Percentiles rank a stretch among this genome's conserved stretches.
These are phyloP conservation scores for Nymphalis io DNA, from an alignment of 1,140 invertebrate species.

Conservation along the genomic window DNA sequence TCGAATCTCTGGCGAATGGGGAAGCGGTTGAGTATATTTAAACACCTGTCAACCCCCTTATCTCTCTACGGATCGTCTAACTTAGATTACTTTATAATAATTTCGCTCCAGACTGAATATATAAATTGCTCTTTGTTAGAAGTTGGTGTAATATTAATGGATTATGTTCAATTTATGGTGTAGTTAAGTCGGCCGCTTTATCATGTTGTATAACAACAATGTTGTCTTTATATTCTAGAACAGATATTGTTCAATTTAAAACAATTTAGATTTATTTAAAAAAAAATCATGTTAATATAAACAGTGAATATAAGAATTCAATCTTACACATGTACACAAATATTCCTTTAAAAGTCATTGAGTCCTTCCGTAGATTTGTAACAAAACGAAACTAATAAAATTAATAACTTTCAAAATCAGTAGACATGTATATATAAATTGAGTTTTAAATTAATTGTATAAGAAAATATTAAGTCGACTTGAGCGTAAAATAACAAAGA, in stretches of 20 bases:
- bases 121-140: slow-evolving; percentile 66
- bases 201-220: slow-evolving; percentile 41
- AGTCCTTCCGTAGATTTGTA: too few relatives aligned
- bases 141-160: slow-evolving; percentile 66
- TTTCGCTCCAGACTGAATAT: slow-evolving; percentile 63
- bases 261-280: too few relatives aligned
- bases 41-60: slow-evolving; percentile 70
- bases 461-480: background rate
- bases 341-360: too few relatives aligned
- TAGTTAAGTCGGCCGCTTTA: slow-evolving; percentile 50
- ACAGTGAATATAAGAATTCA: too few relatives aligned
- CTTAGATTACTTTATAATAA: slow-evolving; percentile 79
- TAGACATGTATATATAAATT: too few relatives aligned
- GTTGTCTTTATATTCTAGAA: too few relatives aligned
- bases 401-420: too few relatives aligned
- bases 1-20: slow-evolving; percentile 51
- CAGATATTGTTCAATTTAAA: too few relatives aligned
- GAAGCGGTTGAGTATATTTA: slow-evolving; percentile 65
- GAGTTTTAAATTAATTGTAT: background rate
- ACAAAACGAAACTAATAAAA: too few relatives aligned
- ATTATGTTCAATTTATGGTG: slow-evolving; percentile 45
- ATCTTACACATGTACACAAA: too few relatives aligned
- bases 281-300: too few relatives aligned
- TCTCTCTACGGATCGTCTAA: slow-evolving; percentile 65
- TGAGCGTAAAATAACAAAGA: slow-evolving; percentile 38